phyloP scores from a whole-genome alignment of 2,113 vertebrate genomes.

The Osmerus mordax region DNA sequence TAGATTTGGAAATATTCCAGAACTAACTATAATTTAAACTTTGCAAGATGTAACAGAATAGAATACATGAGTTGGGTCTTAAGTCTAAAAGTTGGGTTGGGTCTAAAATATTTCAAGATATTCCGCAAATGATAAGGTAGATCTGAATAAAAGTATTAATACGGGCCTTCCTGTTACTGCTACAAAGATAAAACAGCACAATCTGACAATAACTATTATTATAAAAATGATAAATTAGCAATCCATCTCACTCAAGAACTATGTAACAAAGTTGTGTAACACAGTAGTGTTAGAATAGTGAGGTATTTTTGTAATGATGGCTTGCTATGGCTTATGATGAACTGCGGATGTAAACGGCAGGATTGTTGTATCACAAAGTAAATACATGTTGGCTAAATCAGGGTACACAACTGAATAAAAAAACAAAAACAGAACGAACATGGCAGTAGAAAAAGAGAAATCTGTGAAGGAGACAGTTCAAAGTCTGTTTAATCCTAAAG shows the following conservation, averaged over 20 bases:
- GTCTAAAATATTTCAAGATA: too few relatives aligned
- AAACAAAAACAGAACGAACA: not conserved
- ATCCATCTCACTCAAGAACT: slow-evolving; percentile 1
- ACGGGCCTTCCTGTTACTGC: too few relatives aligned
- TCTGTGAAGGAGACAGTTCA: not conserved
- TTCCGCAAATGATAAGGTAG: too few relatives aligned
- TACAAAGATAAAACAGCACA: too few relatives aligned
- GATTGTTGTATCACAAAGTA: not conserved
- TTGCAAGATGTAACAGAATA: too few relatives aligned
- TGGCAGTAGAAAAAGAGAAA: slow-evolving; percentile 31
- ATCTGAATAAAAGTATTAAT: too few relatives aligned
- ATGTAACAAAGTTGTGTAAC: slow-evolving; percentile 21
- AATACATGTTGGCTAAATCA: slow-evolving; percentile 27
- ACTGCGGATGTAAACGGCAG: not conserved
- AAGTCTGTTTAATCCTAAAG: not conserved
- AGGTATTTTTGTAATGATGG: slow-evolving; percentile 56
- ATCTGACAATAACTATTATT: too few relatives aligned
- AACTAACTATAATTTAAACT: too few relatives aligned
- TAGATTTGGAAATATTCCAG: too few relatives aligned
- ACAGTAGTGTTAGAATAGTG: slow-evolving; percentile 6
- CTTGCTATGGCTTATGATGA: slow-evolving; percentile 18
- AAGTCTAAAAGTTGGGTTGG: too few relatives aligned
- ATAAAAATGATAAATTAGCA: not conserved
- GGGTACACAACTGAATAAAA: slow-evolving; percentile 9
- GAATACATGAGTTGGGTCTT: too few relatives aligned